phyloP scores from a whole-genome alignment of 2,888 invertebrate genomes.

The Ormyrus labotus region DNA sequence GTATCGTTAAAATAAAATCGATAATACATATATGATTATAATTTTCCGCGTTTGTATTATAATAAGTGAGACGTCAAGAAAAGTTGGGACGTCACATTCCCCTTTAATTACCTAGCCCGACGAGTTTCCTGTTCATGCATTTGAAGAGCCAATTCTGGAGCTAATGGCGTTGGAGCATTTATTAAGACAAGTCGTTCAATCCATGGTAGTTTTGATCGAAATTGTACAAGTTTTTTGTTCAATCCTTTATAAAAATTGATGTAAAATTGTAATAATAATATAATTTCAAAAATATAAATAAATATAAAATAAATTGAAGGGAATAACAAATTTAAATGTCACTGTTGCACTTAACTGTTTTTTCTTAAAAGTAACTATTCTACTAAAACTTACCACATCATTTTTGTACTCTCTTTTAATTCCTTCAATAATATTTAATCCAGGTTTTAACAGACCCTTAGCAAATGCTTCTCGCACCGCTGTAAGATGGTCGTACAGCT shows the following conservation, averaged over 20 bases:
- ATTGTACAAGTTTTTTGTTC: constrained; percentile 83
- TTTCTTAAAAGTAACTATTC: background rate
- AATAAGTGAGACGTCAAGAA: too few species aligned
- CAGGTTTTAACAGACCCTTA: constrained; percentile 90
- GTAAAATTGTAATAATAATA: constrained; percentile 23
- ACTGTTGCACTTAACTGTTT: too few species aligned
- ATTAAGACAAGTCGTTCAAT: constrained; percentile 89
- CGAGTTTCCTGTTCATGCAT: constrained; percentile 86
- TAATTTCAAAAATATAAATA: constrained; percentile 16
- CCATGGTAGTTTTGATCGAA: constrained; percentile 88
- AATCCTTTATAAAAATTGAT: constrained; percentile 78
- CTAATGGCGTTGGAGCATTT: constrained; percentile 87
- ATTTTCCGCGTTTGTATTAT: too few species aligned
- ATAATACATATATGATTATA: too few species aligned
- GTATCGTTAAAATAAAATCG: too few species aligned
- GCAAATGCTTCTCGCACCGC: constrained; percentile 90
- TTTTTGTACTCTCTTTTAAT: constrained; percentile 81
- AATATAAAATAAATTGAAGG: background rate
- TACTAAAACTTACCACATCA: constrained; percentile 81
- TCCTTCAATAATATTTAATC: constrained; percentile 84
- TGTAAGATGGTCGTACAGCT: too few species aligned
- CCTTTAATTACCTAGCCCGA: constrained; percentile 81
- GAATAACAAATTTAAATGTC: too few species aligned
- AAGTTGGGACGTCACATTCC: too few species aligned
- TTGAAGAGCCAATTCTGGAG: constrained; percentile 89